Evolutionary conservation across 2,797 vertebrate genomes (phyloP), one percentile per base, ranked within the genome.

Genomic region (Sus cebifrons): DNA sequence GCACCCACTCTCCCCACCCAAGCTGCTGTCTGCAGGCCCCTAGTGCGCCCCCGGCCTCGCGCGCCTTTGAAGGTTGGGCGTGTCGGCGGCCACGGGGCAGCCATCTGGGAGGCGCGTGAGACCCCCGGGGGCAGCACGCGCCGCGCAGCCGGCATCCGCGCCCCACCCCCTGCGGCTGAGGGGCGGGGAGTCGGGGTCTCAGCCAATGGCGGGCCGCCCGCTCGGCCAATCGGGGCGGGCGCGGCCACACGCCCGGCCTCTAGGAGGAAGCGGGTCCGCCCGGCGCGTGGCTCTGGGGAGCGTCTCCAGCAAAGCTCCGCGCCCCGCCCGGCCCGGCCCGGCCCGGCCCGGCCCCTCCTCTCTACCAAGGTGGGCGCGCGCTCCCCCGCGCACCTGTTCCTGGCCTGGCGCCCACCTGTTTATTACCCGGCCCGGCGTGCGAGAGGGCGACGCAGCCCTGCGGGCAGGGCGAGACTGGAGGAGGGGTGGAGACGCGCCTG

Each of bases 201-300:
- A 64, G 88, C 97, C 96, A 97, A 97, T 96, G 96, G 71, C 73
- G 52, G 91, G 83, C 86, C 49, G 75, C 13, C 60, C 9, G 27
- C 64, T 65, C 15, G 36, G 74, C 95, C 91, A 86, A 83, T 96
- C 77, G 95, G 49, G 67, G 77, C 81, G 83, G 95, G 94, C 71
- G 27, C 68, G 81, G 77, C 89, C 52, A 95, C 95, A 87, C 62
- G 54, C 94, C 85, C 49, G 4, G 88, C 86, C 88, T 78, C 86
- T 4, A 32, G 32, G 88, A 93, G 96, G 97, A 92, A 96, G 95
- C 96, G 98, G 92, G 98, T 98, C 97, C 98, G 99, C 99, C 99
- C 96, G 99, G 99, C 99, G 99, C 99, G 99, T 99, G 99, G 99
- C 99, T 99, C 98, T 15, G 95, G 97, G 97, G 73, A 70, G 86